phyloP scores from a whole-genome alignment of 2,888 invertebrate species.

The Drosophila phalerata region DNA sequence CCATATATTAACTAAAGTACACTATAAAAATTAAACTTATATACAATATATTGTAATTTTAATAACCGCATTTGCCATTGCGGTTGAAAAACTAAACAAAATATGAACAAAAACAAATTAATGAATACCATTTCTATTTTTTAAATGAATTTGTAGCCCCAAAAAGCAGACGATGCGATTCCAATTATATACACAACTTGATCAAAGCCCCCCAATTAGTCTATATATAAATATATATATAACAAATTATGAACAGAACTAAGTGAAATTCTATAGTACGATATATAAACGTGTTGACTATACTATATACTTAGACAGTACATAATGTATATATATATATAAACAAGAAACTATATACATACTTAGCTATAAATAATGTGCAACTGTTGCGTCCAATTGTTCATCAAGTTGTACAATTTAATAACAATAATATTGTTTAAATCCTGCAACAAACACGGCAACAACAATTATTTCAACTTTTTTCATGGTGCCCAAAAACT shows the following conservation, averaged over 20 bases:
- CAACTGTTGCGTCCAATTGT: constrained; percentile 46
- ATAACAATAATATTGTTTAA: constrained; percentile 13
- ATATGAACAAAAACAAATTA: constrained; percentile 19
- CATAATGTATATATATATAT: constrained; percentile 23
- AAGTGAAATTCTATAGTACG: constrained; percentile 26
- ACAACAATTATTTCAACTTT: constrained; percentile 5
- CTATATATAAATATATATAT: constrained; percentile 16
- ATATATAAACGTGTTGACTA: constrained; percentile 29
- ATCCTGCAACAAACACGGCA: constrained; percentile 7
- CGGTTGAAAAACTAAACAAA: constrained; percentile 28
- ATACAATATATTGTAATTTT: constrained; percentile 24
- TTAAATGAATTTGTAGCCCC: constrained; percentile 40
- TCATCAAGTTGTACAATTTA: constrained; percentile 19
- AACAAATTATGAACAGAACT: constrained; percentile 18
- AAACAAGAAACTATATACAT: constrained; percentile 22
- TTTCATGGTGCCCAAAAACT: constrained; percentile 21
- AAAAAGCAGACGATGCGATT: constrained; percentile 10
- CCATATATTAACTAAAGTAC: background rate
- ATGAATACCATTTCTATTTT: constrained; percentile 45
- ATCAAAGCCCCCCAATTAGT: constrained; percentile 24
- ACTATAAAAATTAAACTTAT: constrained; percentile 5
- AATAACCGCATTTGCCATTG: constrained; percentile 36
- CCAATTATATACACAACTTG: constrained; percentile 29
- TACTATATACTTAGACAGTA: constrained; percentile 16
- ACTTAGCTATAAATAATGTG: constrained; percentile 28